Conservation (phyloP, 2,888 invertebrate genomes). For the Aporophyla nigra region DNA sequence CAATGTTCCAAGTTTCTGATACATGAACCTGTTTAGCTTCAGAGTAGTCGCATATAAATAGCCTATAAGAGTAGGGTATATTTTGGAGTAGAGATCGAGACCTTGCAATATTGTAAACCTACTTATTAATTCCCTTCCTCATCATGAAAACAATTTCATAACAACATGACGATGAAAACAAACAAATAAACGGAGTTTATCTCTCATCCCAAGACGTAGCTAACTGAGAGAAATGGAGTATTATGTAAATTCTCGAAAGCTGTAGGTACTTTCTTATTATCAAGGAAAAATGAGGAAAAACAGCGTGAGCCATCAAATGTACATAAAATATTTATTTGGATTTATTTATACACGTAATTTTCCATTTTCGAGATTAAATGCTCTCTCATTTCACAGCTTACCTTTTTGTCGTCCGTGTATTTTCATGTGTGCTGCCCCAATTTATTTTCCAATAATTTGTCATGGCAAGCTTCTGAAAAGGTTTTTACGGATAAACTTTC, state of each 20-base stretch:
- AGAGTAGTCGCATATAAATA: background rate
- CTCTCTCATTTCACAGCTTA: conserved; percentile 1
- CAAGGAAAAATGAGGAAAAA: conserved; percentile 50
- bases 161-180: conserved; percentile 42
- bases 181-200: conserved; percentile 50
- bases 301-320: conserved; percentile 35
- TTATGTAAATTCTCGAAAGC: conserved; percentile 57
- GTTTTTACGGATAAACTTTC: background rate
- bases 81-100: background rate
- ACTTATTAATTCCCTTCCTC: conserved; percentile 15
- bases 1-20: background rate
- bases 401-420: background rate
- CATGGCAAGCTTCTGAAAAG: background rate
- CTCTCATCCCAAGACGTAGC: conserved; percentile 27
- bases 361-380: conserved; percentile 48
- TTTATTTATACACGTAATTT: conserved; percentile 40
- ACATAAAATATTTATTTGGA: conserved; percentile 57
- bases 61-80: background rate
- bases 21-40: background rate
- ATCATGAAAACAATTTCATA: conserved; percentile 24
- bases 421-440: background rate
- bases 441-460: conserved; percentile 23
- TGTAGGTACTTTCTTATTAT: conserved; percentile 48
- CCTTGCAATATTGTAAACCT: background rate
- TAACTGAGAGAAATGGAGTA: conserved; percentile 47